A percentile compares a stretch with the other conserved stretches of the same genome.
Conservation (phyloP, 2,113 vertebrate genomes). For the Melanerpes aurifrons region DNA sequence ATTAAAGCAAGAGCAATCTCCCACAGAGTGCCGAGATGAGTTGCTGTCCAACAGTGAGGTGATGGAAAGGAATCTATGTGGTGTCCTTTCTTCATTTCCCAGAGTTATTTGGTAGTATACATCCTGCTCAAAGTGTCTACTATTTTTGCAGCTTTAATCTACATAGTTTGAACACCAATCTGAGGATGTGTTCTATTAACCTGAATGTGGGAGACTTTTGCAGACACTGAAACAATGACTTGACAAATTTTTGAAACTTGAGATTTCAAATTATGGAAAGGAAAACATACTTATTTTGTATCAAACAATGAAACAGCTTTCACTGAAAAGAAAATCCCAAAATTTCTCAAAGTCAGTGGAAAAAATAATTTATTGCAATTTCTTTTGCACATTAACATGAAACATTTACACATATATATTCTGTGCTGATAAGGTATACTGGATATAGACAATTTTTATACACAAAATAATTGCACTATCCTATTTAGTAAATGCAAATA, state of each 20-base stretch:
- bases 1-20: neutral
- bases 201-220: neutral
- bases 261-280: neutral
- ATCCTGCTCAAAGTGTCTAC: neutral
- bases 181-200: neutral
- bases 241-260: neutral
- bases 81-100: neutral
- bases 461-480: constrained; percentile 65
- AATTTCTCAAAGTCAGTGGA: constrained; percentile 61
- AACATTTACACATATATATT: constrained; percentile 76
- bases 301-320: neutral
- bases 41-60: accelerated
- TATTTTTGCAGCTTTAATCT: neutral
- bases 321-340: constrained; percentile 8
- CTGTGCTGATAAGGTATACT: constrained; percentile 61
- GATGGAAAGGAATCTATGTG: neutral
- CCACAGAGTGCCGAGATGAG: neutral
- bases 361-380: constrained; percentile 84
- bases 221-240: neutral
- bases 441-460: constrained; percentile 71
- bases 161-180: neutral
- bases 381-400: constrained; percentile 73
- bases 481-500: constrained; percentile 70
- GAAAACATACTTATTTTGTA: neutral
- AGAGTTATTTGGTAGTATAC: neutral